phyloP scores from a whole-genome alignment of 2,797 vertebrate genomes.

The Phataginus tricuspis region DNA sequence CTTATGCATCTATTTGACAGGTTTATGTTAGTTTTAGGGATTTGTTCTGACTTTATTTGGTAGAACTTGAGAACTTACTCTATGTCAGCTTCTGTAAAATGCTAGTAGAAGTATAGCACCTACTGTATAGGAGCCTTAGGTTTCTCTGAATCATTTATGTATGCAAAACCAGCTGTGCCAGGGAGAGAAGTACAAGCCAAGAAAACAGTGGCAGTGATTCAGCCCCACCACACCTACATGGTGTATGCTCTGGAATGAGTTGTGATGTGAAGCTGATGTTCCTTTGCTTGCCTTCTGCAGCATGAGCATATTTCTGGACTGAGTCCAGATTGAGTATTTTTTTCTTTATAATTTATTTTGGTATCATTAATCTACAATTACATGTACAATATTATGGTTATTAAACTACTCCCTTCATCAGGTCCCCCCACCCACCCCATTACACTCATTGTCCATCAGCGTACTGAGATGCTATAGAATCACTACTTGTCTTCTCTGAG shows the following conservation, averaged over 20 bases:
- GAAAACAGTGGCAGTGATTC: neutral
- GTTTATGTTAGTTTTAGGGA: neutral
- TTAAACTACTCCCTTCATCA: too few species aligned
- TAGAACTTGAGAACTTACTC: neutral
- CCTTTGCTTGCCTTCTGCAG: neutral
- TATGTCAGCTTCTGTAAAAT: neutral
- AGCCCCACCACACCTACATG: neutral
- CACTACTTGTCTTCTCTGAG: too few species aligned
- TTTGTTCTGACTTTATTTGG: neutral
- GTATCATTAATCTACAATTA: too few species aligned
- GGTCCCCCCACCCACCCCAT: too few species aligned
- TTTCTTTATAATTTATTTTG: too few species aligned
- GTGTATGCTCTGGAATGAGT: neutral
- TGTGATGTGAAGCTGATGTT: neutral
- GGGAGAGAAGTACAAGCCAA: neutral
- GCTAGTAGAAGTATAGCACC: neutral
- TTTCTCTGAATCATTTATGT: constrained; percentile 18
- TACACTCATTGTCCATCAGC: too few species aligned
- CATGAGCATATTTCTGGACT: neutral
- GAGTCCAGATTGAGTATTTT: neutral
- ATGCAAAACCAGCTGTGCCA: neutral
- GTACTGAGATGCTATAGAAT: too few species aligned
- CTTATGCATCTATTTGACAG: neutral
- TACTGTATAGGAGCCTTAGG: neutral
- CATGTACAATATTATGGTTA: too few species aligned